These are phyloP conservation scores for Cephus rjabovi DNA, from an alignment of 2,888 invertebrate genomes.

Conservation along the genomic window DNA sequence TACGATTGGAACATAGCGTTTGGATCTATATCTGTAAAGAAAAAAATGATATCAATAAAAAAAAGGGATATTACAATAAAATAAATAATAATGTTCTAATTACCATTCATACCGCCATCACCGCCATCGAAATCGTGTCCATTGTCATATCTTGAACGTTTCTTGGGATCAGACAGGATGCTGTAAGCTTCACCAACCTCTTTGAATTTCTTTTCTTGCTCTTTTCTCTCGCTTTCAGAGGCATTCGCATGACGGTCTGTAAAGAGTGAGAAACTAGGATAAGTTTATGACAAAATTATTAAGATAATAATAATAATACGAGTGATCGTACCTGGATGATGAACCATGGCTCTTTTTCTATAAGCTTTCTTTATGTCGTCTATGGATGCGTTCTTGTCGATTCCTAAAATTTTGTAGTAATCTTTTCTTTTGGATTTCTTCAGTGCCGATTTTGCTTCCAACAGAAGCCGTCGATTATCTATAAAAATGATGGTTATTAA, in stretches of 20 bases:
- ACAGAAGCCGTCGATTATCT: slow-evolving; percentile 83
- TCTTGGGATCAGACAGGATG: slow-evolving; percentile 90
- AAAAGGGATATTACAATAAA: slow-evolving; percentile 11
- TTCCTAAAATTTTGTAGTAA: slow-evolving; percentile 94
- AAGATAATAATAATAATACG: not conserved
- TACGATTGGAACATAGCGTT: slow-evolving; percentile 88
- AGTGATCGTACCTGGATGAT: slow-evolving; percentile 79
- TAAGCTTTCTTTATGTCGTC: slow-evolving; percentile 97
- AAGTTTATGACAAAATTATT: slow-evolving; percentile 5
- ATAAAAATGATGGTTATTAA: slow-evolving; percentile 4
- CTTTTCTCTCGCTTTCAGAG: slow-evolving; percentile 84
- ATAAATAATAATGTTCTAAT: slow-evolving; percentile 42
- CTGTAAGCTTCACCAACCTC: slow-evolving; percentile 97
- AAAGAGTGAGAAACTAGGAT: not conserved
- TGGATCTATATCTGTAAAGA: slow-evolving; percentile 79
- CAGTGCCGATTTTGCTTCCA: slow-evolving; percentile 88
- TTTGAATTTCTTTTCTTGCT: slow-evolving; percentile 94
- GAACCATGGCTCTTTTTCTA: slow-evolving; percentile 87
- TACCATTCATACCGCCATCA: slow-evolving; percentile 69
- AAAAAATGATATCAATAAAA: slow-evolving; percentile 22
- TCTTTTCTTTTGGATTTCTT: slow-evolving; percentile 95
- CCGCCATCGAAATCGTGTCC: slow-evolving; percentile 90
- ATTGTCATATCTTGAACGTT: slow-evolving; percentile 89
- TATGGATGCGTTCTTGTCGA: slow-evolving; percentile 83
- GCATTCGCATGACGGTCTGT: slow-evolving; percentile 91